phyloP scores from a whole-genome alignment of 2,113 vertebrate genomes.

The Struthio camelus region DNA sequence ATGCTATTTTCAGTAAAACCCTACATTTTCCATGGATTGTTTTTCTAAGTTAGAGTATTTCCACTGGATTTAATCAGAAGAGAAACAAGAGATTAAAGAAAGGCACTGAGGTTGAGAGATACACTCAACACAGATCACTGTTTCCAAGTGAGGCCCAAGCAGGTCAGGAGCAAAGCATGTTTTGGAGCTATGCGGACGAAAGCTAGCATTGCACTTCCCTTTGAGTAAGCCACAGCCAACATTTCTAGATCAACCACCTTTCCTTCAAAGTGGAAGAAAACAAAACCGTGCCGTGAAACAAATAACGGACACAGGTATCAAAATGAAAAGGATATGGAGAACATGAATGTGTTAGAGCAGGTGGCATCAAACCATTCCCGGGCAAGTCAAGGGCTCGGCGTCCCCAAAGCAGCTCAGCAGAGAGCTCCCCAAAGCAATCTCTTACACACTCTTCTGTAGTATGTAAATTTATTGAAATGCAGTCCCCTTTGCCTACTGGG shows the following conservation, averaged over 20 bases:
- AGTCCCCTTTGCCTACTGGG: conserved; percentile 56
- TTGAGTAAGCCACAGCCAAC: background rate
- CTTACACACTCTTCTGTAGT: conserved; percentile 55
- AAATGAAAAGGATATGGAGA: background rate
- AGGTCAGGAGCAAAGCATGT: background rate
- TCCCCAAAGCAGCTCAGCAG: conserved; percentile 14
- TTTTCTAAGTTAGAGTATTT: background rate
- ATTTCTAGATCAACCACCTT: background rate
- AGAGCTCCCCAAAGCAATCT: conserved; percentile 63
- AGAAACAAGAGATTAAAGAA: background rate
- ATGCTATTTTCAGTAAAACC: conserved; percentile 12
- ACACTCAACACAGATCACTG: background rate
- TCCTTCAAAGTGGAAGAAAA: background rate
- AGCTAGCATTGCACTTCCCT: background rate
- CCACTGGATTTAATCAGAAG: background rate
- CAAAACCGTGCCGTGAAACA: background rate
- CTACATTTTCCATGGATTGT: background rate
- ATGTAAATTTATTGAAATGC: conserved; percentile 73
- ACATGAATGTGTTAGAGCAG: conserved; percentile 15
- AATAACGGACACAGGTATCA: background rate
- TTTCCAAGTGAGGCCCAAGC: background rate
- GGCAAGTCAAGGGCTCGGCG: background rate
- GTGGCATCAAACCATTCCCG: conserved; percentile 45
- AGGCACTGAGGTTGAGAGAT: background rate
- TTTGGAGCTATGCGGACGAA: background rate